Conservation (phyloP, 2,113 vertebrate genomes). For the Parus major region DNA sequence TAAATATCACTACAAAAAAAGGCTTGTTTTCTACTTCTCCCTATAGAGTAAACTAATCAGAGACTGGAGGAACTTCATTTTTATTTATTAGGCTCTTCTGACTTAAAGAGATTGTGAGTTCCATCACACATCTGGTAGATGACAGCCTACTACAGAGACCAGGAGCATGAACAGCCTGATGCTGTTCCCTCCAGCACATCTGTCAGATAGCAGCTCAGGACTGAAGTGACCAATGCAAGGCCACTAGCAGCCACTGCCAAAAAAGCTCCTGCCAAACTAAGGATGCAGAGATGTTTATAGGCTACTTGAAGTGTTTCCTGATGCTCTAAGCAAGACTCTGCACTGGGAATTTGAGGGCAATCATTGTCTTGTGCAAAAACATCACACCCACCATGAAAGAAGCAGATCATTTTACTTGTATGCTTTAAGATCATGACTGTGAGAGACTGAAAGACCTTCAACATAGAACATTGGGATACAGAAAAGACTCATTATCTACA, state of each 20-base stretch:
- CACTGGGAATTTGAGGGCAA: not conserved
- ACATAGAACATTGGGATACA: not conserved
- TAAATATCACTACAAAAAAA: not conserved
- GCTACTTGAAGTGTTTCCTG: not conserved
- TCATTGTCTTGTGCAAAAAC: not conserved
- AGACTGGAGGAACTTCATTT: not conserved
- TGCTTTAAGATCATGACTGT: not conserved
- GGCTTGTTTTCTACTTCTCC: not conserved
- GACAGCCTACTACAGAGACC: not conserved
- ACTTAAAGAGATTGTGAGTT: conserved; percentile 33
- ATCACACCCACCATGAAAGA: not conserved
- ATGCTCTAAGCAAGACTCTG: not conserved
- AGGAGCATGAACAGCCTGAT: not conserved
- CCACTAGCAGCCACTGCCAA: not conserved
- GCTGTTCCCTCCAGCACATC: conserved; percentile 16
- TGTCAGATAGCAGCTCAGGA: not conserved
- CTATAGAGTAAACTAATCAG: not conserved
- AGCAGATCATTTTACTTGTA: fast-evolving
- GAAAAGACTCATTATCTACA: not conserved
- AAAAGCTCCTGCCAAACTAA: not conserved
- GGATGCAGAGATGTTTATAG: not conserved
- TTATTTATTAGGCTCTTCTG: conserved; percentile 52
- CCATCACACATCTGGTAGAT: not conserved
- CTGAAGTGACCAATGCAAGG: not conserved
- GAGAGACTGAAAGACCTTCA: not conserved